phyloP scores from a whole-genome alignment of 2,113 vertebrate species.

The Paratilapia polleni region DNA sequence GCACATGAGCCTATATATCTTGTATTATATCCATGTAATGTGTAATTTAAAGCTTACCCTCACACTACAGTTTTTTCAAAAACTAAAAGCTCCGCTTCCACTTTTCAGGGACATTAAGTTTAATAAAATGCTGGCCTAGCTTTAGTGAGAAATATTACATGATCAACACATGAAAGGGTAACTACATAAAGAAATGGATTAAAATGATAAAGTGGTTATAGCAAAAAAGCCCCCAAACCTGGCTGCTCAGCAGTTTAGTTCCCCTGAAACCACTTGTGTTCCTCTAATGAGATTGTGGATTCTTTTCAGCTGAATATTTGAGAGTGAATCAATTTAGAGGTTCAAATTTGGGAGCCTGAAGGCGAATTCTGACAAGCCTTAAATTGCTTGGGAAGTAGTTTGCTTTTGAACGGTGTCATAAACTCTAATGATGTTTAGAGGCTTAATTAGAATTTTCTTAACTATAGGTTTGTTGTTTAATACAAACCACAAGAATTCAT shows the following conservation, averaged over 20 bases:
- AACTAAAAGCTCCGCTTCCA: neutral
- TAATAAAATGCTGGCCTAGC: slow-evolving; percentile 12
- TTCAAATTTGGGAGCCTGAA: slow-evolving; percentile 63
- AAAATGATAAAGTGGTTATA: slow-evolving; percentile 32
- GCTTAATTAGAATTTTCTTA: slow-evolving; percentile 73
- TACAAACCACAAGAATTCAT: slow-evolving; percentile 67
- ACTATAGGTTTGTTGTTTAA: slow-evolving; percentile 72
- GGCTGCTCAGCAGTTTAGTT: slow-evolving; percentile 39
- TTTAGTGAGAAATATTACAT: slow-evolving; percentile 4
- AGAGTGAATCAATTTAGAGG: slow-evolving; percentile 65
- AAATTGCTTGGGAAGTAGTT: slow-evolving; percentile 66
- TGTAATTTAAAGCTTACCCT: slow-evolving; percentile 10
- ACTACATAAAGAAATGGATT: slow-evolving; percentile 46
- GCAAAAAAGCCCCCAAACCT: slow-evolving; percentile 48
- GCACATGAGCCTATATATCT: neutral
- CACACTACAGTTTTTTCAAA: neutral
- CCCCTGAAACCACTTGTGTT: slow-evolving; percentile 55
- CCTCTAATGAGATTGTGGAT: slow-evolving; percentile 73
- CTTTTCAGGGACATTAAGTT: slow-evolving; percentile 51
- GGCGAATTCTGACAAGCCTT: slow-evolving; percentile 62
- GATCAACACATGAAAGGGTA: slow-evolving; percentile 40
- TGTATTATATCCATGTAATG: neutral
- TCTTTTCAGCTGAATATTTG: slow-evolving; percentile 61
- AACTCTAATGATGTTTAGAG: slow-evolving; percentile 77
- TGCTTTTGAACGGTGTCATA: slow-evolving; percentile 74